Evolutionary conservation across 2,113 vertebrate genomes (phyloP), one percentile per base, ranked within the genome.

Genomic region (Chrysemys picta): DNA sequence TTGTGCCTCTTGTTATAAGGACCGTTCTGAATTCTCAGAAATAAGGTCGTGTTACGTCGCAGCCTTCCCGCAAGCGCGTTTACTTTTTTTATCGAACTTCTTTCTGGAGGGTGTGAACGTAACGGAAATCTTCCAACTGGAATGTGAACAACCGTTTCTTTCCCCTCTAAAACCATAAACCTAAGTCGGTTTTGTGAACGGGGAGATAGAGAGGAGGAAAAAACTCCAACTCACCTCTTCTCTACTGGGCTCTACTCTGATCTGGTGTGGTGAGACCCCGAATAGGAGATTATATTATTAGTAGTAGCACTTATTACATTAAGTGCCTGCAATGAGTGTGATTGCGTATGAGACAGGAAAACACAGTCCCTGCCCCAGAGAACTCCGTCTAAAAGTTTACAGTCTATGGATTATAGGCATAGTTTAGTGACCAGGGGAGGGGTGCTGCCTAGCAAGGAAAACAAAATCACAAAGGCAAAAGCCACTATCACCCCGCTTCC

Each of bases 171-270:
- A 93, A 79, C 75, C 65, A 54, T 0, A 0, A 79, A 47, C 75
- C 13, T 6, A 10, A 38, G 22, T 25, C 25, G 35, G 54, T 0
- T 2, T 2, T 4, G 13, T 24, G 38, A 52, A 42, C 2, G 65
- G 47, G 21, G 84, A 89, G n/a, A 54, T 31, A 29, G 52, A 82
- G 49, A 1, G 45, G 80, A 85, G 88, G 49, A 50, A 0, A 54
- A 54, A 14, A 19, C n/a, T 85, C 47, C 10, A 52, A 50, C 4
- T 10, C 21, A 57, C 38, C 21, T 84, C 7, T 89, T 72, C 29
- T 49, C 38, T 29, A 4, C 54, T 9, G 16, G 8, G 38, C 54
- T 56, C 8, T 35, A 10, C 42, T 87, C 25, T 78, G 25, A 76
- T 0, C 80, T 10, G 82, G 35, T 72, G 87, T 10, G 82, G 38